phyloP scores from a whole-genome alignment of 2,797 vertebrate genomes.

The Lophius americanus region DNA sequence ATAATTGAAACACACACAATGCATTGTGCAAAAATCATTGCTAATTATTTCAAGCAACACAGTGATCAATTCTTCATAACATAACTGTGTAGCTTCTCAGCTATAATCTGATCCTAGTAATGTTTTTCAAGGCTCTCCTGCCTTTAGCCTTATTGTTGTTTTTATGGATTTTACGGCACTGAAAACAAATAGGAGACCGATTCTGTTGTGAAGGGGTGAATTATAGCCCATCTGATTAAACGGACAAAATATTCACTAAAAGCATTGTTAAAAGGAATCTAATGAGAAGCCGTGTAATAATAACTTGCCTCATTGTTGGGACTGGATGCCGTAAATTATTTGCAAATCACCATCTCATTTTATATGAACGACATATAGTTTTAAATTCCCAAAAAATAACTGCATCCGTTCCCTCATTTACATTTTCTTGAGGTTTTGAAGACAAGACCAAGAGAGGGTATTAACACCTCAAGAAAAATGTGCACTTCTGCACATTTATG shows the following conservation, averaged over 20 bases:
- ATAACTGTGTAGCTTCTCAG: conserved; percentile 83
- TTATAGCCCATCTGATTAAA: conserved; percentile 75
- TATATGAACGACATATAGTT: conserved; percentile 50
- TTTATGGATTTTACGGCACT: conserved; percentile 87
- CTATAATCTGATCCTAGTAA: conserved; percentile 89
- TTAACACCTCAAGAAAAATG: conserved; percentile 69
- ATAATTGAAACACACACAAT: conserved; percentile 42
- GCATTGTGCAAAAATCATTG: conserved; percentile 85
- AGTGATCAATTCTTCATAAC: conserved; percentile 96
- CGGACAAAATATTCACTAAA: conserved; percentile 79
- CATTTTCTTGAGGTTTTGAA: conserved; percentile 64
- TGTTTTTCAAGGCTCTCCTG: conserved; percentile 88
- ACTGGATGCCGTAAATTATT: conserved; percentile 41
- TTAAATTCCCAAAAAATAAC: conserved; percentile 53
- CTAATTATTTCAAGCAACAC: conserved; percentile 95
- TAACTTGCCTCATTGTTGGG: conserved; percentile 52
- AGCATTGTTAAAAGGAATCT: conserved; percentile 73
- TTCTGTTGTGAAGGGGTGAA: conserved; percentile 72
- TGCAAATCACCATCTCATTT: conserved; percentile 24
- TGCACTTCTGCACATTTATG: conserved; percentile 73
- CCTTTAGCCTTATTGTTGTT: conserved; percentile 85
- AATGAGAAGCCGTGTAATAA: conserved; percentile 65
- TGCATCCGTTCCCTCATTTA: conserved; percentile 49
- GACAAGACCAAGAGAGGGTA: conserved; percentile 61
- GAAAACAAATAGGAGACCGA: conserved; percentile 77